Conservation (phyloP, 2,113 vertebrate genomes). For the Chaetodon trifascialis region DNA sequence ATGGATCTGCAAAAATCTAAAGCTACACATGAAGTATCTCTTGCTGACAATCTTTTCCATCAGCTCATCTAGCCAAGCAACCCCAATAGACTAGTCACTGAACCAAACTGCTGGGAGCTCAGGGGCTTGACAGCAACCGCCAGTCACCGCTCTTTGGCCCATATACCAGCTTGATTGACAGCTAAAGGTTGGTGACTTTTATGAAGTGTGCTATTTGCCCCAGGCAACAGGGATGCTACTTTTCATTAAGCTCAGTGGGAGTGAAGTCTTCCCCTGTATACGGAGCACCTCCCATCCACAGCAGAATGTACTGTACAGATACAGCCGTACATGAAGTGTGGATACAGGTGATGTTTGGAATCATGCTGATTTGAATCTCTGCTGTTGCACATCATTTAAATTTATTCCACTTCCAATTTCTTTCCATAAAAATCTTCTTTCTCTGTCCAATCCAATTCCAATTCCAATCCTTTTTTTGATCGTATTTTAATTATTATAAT, state of each 20-base stretch:
- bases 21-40: conserved; percentile 47
- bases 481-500: too few species aligned
- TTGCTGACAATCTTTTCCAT: conserved; percentile 44
- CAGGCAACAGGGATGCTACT: conserved; percentile 48
- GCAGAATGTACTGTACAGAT: not conserved
- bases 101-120: conserved; percentile 46
- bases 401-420: not conserved
- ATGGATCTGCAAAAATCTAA: conserved; percentile 37
- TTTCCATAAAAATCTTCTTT: not conserved
- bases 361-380: too few species aligned
- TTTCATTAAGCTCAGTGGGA: conserved; percentile 57
- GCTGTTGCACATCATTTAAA: not conserved
- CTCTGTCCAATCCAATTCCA: not conserved
- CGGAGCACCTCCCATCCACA: not conserved
- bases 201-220: conserved; percentile 58
- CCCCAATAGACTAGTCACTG: conserved; percentile 21
- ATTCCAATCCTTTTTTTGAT: not conserved
- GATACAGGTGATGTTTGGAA: not conserved
- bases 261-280: conserved; percentile 4
- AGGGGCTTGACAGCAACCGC: conserved; percentile 33
- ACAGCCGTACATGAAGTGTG: not conserved
- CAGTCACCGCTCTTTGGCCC: conserved; percentile 64
- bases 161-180: conserved; percentile 73
- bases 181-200: conserved; percentile 72
- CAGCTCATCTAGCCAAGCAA: not conserved